Base-by-base conservation (phyloP, 2,888 invertebrate species). In the Chrysodeixis includens region DNA sequence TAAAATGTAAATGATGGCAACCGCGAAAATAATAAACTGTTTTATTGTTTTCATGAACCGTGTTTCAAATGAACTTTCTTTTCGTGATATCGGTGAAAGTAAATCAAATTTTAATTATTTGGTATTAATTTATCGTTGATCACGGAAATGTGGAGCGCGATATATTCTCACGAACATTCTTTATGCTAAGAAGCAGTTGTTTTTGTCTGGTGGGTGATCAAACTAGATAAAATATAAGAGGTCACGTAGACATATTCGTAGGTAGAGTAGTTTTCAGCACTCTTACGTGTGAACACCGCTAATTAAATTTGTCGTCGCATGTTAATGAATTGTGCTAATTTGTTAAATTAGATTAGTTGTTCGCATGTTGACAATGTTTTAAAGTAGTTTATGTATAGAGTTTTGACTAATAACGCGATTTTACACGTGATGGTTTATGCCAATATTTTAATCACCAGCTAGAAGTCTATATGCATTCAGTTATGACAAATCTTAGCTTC, bases 311-410 rank as follows among this genome's bases (percentile, higher is more conserved):
- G 59, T 74, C 16, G 62, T 60, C 62, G 44, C 16, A 56, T 59
- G 56, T 30, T 77, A 72, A 66, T 74, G 68, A 56, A 77, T 54
- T 54, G 54, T 67, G 73, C 53, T 74, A 74, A 74, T 78, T 57
- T 18, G 16, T 54, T 62, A 52, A 74, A 74, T 78, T 61, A 58
- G 59, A 68, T 74, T 62, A 59, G 56, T 52, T 0, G 56, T 57
- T 26, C 53, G 7, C 14, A 30, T 61, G 53, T 55, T 46, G 59
- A 51, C 56, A 46, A n/a, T n/a, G n/a, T n/a, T 40, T 40, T n/a
- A 35, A 40, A 40, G n/a, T 40, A n/a, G 4, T 40, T n/a, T n/a
- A 40, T n/a, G 14, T n/a, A 40, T 40, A n/a, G 1, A 40, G 12
- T 0, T 10, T 26, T 26, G 26, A 4, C 26, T 26, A 26, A 26